Evolutionary conservation across 2,797 vertebrate genomes (phyloP), one percentile per base, ranked within the genome.

Genomic region (Mionectes olivaceus): DNA sequence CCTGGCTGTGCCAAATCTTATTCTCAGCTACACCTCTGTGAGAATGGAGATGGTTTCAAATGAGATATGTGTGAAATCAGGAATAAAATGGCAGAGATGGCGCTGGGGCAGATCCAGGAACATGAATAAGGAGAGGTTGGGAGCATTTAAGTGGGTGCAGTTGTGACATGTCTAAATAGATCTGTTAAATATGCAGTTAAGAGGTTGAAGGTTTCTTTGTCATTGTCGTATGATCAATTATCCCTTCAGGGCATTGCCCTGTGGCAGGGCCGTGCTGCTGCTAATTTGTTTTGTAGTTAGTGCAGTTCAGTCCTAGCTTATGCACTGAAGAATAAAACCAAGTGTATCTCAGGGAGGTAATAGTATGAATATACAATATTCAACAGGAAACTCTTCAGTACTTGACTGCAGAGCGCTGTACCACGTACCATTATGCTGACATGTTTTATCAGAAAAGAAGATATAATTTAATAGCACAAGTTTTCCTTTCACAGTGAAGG

Each of bases 271-370:
- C 5, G 1, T 15, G 32, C 76, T 5, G 8, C 78, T 89, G 89
- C 67, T 95, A 64, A 93, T 96, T 95, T 95, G 80, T 86, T 95
- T 96, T 65, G 57, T 64, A 59, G 79, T 93, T 89, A 63, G 50
- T 79, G 88, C 47, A 53, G 70, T 69, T 87, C 75, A 77, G 71
- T 33, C 46, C 5, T 78, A 78, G 33, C 53, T 96, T 70, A 33
- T 73, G 73, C 67, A 39, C 78, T 83, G 25, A 46, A 32, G 82
- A 82, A 77, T 73, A 68, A 82, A 78, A 82, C 46, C 83, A 82
- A 90, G 73, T 63, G 65, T 67, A 35, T 61, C 19, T 70, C 35
- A 16, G 68, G 23, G 67, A 82, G 90, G 83, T 89, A 84, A 71
- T 47, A 35, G 41, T 7, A 44, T 46, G 63, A 90, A 80, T 67